Conservation (phyloP, 2,797 vertebrate species). For the Danio tinwini region DNA sequence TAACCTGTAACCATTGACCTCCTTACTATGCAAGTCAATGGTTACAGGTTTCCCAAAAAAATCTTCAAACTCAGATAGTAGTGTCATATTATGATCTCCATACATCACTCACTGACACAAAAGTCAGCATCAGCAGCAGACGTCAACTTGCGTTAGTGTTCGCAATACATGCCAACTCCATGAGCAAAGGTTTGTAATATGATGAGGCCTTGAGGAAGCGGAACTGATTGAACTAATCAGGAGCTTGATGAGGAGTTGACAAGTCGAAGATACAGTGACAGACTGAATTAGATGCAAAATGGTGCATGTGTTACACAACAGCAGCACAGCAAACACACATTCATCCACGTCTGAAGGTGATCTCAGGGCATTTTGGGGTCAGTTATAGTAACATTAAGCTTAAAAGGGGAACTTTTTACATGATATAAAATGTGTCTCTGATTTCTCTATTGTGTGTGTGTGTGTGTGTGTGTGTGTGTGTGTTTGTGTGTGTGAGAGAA, state of each 20-base stretch:
- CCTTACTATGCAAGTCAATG: too few species aligned
- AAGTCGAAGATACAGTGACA: conserved; percentile 42
- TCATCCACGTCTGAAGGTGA: neutral
- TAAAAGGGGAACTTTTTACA: too few species aligned
- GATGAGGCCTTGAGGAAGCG: conserved; percentile 38
- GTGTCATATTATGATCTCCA: too few species aligned
- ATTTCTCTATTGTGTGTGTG: too few species aligned
- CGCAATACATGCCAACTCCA: neutral
- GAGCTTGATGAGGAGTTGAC: conserved; percentile 39
- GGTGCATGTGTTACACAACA: conserved; percentile 13
- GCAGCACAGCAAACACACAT: neutral
- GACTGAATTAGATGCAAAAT: conserved; percentile 34
- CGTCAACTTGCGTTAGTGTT: conserved; percentile 19
- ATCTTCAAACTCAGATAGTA: too few species aligned
- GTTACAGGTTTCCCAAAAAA: too few species aligned
- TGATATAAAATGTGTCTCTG: too few species aligned
- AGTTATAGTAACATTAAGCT: too few species aligned
- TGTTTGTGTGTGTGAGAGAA: too few species aligned
- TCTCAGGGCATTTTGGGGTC: too few species aligned
- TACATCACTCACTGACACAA: neutral
- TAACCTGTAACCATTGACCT: too few species aligned
- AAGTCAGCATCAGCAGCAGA: conserved; percentile 1
- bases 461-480: too few species aligned
- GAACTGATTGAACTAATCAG: conserved; percentile 53
- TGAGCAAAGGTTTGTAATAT: conserved; percentile 19